A percentile compares a stretch with the other conserved stretches of the same genome.
phyloP scores from a whole-genome alignment of 2,797 vertebrate genomes.

The Cephalopachus bancanus region DNA sequence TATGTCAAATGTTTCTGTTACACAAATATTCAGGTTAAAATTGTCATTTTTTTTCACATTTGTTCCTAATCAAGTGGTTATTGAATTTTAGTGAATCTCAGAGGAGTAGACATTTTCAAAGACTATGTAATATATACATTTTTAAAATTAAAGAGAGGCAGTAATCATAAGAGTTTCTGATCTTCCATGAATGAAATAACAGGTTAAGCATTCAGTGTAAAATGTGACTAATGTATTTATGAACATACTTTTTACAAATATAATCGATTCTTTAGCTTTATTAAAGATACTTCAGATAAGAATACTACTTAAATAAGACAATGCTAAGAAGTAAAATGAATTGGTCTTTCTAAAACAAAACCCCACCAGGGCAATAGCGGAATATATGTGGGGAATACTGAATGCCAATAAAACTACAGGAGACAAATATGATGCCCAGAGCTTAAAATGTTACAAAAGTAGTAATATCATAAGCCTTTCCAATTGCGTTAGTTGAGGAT shows the following conservation, averaged over 20 bases:
- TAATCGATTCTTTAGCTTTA: not conserved
- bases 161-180: not conserved
- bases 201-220: slow-evolving; percentile 27
- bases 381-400: not conserved
- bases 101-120: not conserved
- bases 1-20: not conserved
- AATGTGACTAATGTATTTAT: slow-evolving; percentile 22
- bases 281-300: slow-evolving; percentile 18
- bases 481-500: not conserved
- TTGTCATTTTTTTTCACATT: slow-evolving; percentile 14
- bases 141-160: not conserved
- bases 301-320: slow-evolving; percentile 18
- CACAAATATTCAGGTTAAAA: not conserved
- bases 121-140: not conserved
- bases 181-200: not conserved
- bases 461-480: not conserved
- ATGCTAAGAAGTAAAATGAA: not conserved
- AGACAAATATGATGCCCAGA: slow-evolving; percentile 8
- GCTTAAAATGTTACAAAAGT: slow-evolving; percentile 22
- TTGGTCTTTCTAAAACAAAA: slow-evolving; percentile 49
- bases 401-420: slow-evolving; percentile 7
- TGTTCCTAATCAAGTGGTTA: not conserved
- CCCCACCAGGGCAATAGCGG: not conserved
- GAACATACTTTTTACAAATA: not conserved
- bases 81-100: slow-evolving; percentile 34